A percentile compares a stretch with the other conserved stretches of the same genome.
phyloP scores from a whole-genome alignment of 2,113 vertebrate species.

The Uria aalge region DNA sequence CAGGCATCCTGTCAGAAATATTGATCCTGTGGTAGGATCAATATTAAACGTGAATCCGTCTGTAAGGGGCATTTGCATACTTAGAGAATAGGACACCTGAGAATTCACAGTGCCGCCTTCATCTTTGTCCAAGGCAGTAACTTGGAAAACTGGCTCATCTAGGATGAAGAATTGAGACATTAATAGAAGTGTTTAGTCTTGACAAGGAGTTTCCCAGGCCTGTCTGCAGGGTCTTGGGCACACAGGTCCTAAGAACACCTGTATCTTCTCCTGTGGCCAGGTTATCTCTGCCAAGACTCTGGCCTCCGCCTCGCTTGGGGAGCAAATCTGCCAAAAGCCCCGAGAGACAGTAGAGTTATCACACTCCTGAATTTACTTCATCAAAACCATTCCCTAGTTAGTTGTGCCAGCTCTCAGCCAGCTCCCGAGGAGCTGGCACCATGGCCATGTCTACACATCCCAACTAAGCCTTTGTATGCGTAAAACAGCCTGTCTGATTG shows the following conservation, averaged over 20 bases:
- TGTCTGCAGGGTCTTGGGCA: background rate
- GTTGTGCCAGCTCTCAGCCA: background rate
- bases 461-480: background rate
- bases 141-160: constrained; percentile 52
- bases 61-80: constrained; percentile 56
- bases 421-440: background rate
- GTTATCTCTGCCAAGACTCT: background rate
- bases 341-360: background rate
- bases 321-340: background rate
- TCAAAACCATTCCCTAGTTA: background rate
- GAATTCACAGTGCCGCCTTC: constrained; percentile 70
- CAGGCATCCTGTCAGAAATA: constrained; percentile 73
- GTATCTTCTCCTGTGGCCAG: background rate
- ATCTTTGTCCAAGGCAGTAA: constrained; percentile 53
- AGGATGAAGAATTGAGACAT: background rate
- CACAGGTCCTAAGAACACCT: background rate
- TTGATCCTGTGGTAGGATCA: background rate
- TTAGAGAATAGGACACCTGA: constrained; percentile 56
- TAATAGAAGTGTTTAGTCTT: background rate
- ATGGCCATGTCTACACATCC: background rate
- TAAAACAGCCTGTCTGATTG: background rate
- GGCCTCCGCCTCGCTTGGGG: background rate
- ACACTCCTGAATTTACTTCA: background rate
- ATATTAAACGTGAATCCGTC: constrained; percentile 47
- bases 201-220: background rate